These are phyloP conservation scores for Corythornis cristatus DNA, from an alignment of 2,113 vertebrate species.

Conservation along the genomic window DNA sequence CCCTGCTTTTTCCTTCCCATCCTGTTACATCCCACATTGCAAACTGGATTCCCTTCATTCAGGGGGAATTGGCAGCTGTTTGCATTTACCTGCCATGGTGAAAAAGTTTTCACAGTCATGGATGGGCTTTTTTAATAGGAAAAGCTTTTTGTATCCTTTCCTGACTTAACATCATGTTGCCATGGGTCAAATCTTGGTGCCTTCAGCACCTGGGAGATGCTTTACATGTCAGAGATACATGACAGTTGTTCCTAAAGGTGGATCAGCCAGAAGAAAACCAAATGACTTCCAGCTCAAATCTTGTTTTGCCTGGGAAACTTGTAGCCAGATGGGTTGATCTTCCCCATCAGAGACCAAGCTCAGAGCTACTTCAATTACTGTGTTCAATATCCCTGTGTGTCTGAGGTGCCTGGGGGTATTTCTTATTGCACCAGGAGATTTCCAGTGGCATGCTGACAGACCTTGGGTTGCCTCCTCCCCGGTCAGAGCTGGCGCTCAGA, in stretches of 20 bases:
- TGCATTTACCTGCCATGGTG: not conserved
- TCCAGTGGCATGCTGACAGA: not conserved
- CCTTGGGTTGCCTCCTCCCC: not conserved
- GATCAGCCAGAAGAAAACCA: not conserved
- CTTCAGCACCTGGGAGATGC: not conserved
- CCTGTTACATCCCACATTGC: not conserved
- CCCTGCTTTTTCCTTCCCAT: not conserved
- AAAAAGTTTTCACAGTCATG: not conserved
- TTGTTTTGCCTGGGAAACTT: not conserved
- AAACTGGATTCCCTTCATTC: not conserved
- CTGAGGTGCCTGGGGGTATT: not conserved
- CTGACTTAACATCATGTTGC: not conserved
- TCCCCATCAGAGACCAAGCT: not conserved
- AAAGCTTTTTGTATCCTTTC: not conserved
- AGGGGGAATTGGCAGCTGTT: not conserved
- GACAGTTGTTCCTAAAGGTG: not conserved
- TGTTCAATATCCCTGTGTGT: not conserved
- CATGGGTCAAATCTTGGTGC: not conserved
- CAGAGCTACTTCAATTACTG: accelerated
- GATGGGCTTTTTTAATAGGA: accelerated
- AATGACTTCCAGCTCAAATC: not conserved
- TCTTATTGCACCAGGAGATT: not conserved
- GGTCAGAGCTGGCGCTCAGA: not conserved
- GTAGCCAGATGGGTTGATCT: not conserved
- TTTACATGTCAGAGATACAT: not conserved